Evolutionary conservation across 2,888 invertebrate genomes (phyloP).

Genomic region (Crioceris asparagi): DNA sequence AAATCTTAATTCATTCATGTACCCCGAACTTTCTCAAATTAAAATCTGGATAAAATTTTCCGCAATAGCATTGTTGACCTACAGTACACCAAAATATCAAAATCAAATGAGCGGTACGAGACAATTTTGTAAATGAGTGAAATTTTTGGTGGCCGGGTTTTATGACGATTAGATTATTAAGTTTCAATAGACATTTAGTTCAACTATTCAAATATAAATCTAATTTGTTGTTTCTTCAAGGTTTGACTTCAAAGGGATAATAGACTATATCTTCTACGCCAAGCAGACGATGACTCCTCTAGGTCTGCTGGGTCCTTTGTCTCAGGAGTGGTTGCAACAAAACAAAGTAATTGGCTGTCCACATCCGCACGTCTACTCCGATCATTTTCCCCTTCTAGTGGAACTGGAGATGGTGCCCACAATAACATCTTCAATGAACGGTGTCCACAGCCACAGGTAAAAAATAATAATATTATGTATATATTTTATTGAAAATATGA

Average conservation of each 20-base stretch:
- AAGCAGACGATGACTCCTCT: conserved; percentile 91
- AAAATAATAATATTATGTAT: background rate
- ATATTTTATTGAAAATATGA: no score
- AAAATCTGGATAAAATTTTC: no score
- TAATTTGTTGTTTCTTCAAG: conserved; percentile 50
- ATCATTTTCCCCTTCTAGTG: conserved; percentile 86
- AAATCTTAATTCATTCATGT: no score
- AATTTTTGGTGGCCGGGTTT: no score
- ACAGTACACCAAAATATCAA: no score
- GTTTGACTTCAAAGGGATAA: conserved; percentile 98
- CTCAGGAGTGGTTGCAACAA: conserved; percentile 85
- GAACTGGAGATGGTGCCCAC: conserved; percentile 83
- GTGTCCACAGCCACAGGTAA: conserved; percentile 75
- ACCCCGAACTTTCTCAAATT: no score
- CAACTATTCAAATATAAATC: no score
- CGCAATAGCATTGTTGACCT: no score
- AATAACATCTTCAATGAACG: conserved; percentile 61
- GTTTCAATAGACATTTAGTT: no score
- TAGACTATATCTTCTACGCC: conserved; percentile 98
- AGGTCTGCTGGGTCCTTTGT: conserved; percentile 88
- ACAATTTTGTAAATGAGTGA: no score
- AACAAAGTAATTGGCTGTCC: conserved; percentile 98
- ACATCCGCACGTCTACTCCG: conserved; percentile 94
- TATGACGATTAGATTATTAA: no score
- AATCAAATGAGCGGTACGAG: no score